phyloP scores from a whole-genome alignment of 2,888 invertebrate genomes.

The Hyppa rectilinea region DNA sequence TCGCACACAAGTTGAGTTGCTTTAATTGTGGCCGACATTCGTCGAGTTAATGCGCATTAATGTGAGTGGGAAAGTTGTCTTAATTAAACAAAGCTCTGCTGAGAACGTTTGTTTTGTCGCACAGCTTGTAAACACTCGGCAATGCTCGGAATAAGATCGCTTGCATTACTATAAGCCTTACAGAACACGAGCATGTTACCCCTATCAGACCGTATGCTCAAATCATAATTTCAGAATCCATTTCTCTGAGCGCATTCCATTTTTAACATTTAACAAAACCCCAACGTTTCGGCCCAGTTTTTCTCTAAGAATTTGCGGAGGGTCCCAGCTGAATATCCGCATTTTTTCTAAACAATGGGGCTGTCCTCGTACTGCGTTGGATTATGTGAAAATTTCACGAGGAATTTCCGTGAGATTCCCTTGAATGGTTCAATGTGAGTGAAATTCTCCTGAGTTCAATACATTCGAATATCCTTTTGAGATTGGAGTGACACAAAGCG shows the following conservation, averaged over 20 bases:
- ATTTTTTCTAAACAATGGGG: constrained; percentile 80
- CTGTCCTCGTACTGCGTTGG: constrained; percentile 68
- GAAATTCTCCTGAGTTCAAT: constrained; percentile 85
- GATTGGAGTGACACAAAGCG: constrained; percentile 88
- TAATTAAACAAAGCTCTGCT: constrained; percentile 78
- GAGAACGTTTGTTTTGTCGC: constrained; percentile 63
- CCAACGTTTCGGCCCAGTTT: constrained; percentile 51
- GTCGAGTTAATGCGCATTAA: constrained; percentile 74
- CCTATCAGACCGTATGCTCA: constrained; percentile 38
- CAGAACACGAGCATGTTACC: constrained; percentile 12
- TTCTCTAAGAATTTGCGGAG: constrained; percentile 68
- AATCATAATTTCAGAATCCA: constrained; percentile 51
- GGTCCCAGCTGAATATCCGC: constrained; percentile 70
- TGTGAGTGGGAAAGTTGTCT: constrained; percentile 78
- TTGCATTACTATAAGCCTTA: constrained; percentile 28
- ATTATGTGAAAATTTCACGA: constrained; percentile 80
- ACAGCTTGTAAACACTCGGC: constrained; percentile 66
- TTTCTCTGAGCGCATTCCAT: constrained; percentile 54
- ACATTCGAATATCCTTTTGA: constrained; percentile 88
- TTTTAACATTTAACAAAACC: constrained; percentile 62
- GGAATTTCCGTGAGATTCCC: constrained; percentile 77
- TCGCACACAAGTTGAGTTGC: constrained; percentile 63
- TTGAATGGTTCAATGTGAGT: constrained; percentile 79
- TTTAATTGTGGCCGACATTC: constrained; percentile 74
- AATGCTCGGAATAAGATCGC: constrained; percentile 54